These are phyloP conservation scores for Cylas formicarius DNA, from an alignment of 1,140 invertebrate species.

Conservation along the genomic window DNA sequence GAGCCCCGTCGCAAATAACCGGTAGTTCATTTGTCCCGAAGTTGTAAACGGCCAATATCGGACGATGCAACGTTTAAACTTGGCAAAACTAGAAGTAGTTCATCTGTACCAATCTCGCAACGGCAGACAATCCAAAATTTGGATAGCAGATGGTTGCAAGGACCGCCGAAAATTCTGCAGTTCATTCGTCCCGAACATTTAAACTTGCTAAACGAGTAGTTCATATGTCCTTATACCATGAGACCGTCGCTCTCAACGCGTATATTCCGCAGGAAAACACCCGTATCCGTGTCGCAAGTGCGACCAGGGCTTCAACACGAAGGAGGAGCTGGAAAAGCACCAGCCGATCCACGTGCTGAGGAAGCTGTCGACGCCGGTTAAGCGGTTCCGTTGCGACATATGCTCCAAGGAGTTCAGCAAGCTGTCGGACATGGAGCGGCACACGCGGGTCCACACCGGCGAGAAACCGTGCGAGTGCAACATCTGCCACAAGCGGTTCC, in stretches of 20 bases:
- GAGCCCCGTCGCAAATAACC: too few relatives aligned
- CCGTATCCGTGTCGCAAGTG: constrained; percentile 34
- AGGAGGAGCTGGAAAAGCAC: constrained; percentile 24
- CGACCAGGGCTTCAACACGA: constrained; percentile 25
- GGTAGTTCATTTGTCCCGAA: too few relatives aligned
- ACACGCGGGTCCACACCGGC: constrained; percentile 48
- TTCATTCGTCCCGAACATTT: too few relatives aligned
- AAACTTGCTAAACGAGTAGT: too few relatives aligned
- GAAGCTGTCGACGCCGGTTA: constrained; percentile 16
- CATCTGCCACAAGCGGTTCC: constrained; percentile 69
- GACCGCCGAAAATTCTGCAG: too few relatives aligned
- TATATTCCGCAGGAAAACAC: constrained; percentile 27
- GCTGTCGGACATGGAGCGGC: constrained; percentile 36
- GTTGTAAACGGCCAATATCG: too few relatives aligned
- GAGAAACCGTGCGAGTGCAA: constrained; percentile 61
- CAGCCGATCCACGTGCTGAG: constrained; percentile 28
- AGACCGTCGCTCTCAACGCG: not conserved
- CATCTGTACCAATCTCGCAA: too few relatives aligned
- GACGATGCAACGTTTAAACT: too few relatives aligned
- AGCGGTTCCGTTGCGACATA: constrained; percentile 27
- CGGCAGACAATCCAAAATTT: too few relatives aligned
- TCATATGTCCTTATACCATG: not conserved
- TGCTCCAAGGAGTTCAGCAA: constrained; percentile 35
- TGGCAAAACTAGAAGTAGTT: too few relatives aligned
- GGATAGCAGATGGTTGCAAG: too few relatives aligned